Percentiles rank a stretch among this genome's conserved stretches.
Conservation (phyloP, 2,113 vertebrate genomes). For the Leucosticte australis region DNA sequence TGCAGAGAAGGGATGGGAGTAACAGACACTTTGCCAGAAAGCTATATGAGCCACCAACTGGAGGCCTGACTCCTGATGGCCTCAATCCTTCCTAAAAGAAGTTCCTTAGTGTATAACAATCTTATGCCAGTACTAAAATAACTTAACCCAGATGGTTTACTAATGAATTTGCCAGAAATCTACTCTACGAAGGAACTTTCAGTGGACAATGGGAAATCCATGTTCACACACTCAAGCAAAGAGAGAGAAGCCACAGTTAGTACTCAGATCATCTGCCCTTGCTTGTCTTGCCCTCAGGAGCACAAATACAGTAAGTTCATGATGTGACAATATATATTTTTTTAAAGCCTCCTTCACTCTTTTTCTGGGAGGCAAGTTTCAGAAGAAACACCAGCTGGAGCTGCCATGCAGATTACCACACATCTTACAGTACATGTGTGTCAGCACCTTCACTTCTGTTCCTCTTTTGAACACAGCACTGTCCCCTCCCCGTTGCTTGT, state of each 20-base stretch:
- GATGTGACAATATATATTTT: neutral
- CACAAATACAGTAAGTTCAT: neutral
- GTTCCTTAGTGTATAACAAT: neutral
- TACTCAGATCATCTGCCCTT: neutral
- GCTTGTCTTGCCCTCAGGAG: neutral
- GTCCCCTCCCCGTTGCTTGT: neutral
- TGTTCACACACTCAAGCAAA: neutral
- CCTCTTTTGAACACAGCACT: neutral
- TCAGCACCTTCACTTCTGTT: neutral
- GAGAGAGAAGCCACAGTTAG: neutral
- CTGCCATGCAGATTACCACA: neutral
- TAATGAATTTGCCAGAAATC: neutral
- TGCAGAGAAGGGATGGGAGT: neutral
- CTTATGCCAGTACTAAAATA: neutral
- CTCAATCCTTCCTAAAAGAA: neutral
- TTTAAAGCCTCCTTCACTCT: neutral
- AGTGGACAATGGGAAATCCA: neutral
- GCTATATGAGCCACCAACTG: accelerated
- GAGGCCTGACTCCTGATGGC: neutral
- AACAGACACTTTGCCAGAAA: neutral
- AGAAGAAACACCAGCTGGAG: neutral
- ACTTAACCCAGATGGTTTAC: neutral
- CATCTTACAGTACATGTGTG: neutral
- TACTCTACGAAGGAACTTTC: neutral
- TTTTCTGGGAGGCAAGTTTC: neutral